Conservation (phyloP, 2,113 vertebrate genomes). For the Carassius carassius region DNA sequence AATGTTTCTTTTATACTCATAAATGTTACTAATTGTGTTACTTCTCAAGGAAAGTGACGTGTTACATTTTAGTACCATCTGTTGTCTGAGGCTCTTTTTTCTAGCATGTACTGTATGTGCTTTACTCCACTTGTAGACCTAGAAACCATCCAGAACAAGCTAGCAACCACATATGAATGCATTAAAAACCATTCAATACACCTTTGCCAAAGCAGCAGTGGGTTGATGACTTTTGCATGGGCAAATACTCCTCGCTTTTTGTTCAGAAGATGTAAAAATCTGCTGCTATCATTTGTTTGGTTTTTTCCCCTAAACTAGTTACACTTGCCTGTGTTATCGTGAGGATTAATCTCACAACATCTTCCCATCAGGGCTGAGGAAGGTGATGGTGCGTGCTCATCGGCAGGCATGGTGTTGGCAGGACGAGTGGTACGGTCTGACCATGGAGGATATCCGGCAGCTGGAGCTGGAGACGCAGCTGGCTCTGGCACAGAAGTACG, state of each 20-base stretch:
- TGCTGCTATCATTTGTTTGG: too few species aligned
- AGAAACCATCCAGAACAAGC: not conserved
- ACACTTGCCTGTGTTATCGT: too few species aligned
- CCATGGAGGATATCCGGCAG: constrained; percentile 93
- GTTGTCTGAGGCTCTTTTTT: not conserved
- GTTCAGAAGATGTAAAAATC: not conserved
- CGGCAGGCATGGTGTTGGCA: constrained; percentile 99
- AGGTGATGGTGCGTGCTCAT: constrained; percentile 96
- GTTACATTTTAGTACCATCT: not conserved
- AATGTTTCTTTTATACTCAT: not conserved
- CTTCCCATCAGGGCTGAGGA: constrained; percentile 82
- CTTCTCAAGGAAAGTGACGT: too few species aligned
- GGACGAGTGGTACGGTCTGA: constrained; percentile 96
- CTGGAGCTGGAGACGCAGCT: constrained; percentile 92
- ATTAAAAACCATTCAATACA: not conserved
- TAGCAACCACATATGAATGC: not conserved
- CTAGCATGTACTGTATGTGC: too few species aligned
- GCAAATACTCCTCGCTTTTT: not conserved
- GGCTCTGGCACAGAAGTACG: constrained; percentile 70
- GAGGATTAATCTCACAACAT: not conserved
- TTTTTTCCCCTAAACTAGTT: not conserved
- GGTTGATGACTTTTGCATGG: not conserved
- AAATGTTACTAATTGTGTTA: not conserved
- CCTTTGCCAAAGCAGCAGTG: not conserved
- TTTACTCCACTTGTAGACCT: not conserved